Evolutionary conservation across 2,113 vertebrate genomes (phyloP), one percentile per base, ranked within the genome.

Genomic region (Cavia aperea): DNA sequence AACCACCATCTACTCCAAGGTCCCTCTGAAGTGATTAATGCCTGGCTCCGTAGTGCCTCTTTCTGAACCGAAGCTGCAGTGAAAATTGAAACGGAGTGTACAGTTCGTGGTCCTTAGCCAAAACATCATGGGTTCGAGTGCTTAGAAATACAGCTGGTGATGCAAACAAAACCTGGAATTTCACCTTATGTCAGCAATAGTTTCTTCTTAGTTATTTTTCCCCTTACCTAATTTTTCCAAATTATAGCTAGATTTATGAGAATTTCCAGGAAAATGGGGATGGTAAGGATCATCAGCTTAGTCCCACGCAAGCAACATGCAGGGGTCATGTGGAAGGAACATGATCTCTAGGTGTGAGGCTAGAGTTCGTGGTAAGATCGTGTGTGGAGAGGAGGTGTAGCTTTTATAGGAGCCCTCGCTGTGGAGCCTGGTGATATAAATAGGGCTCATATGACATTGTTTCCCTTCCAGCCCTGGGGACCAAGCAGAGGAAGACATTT

Each of bases 1-100:
- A 73, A 73, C 33, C 39, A 19, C 93, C 78, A 88, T 58, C 66
- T 3, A 23, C 0, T 0, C 23, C 23, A 65, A 60, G 24, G 21
- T 7, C 56, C 78, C 83, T 88, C 79, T 88, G 73, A 92, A 58
- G 75, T 85, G 85, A 85, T 46, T 75, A 68, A 63, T 65, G 36
- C 24, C 46, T 86, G 39, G 16, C 46, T 62, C 75, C 31, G 43
- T 10, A 62, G 14, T 33, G 21, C 51, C 7, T 90, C 72, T 90
- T 89, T 88, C 89, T 91, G 93, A 94, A 82, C 46, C 49, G 43
- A 43, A 21, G 46, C 66, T 81, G 46, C 31, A 60, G 43, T 78
- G 85, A 89, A 91, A 94, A 91, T 62, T 70, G 58, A 94, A 86
- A 62, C 39, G 88, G 58, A 92, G 82, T 83, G 92, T 92, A 60